Percentiles rank a stretch among this genome's conserved stretches.
Conservation (phyloP, 2,888 invertebrate genomes). For the Pachydiplax longipennis region DNA sequence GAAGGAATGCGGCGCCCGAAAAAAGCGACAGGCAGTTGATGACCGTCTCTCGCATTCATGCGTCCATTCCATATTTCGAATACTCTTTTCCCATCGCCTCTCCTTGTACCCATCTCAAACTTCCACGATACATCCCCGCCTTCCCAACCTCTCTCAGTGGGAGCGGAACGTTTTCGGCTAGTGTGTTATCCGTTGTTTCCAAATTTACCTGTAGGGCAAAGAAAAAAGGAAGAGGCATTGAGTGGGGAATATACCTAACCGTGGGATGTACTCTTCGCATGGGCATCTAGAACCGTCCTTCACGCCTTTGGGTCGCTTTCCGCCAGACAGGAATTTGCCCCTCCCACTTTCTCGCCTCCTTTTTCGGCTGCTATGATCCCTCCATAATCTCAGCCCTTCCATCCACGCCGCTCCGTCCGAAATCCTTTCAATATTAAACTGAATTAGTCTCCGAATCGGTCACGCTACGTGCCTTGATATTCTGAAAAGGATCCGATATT, state of each 20-base stretch:
- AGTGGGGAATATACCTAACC: not conserved
- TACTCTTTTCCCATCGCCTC: not conserved
- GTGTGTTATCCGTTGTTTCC: not conserved
- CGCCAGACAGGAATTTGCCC: not conserved
- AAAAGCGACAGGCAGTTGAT: not conserved
- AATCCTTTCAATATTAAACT: not conserved
- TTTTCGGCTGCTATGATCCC: not conserved
- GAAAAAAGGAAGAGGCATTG: not conserved
- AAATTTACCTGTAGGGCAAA: not conserved
- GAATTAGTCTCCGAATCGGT: not conserved
- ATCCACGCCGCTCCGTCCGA: not conserved
- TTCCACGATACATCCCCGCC: not conserved
- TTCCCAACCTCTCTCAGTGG: not conserved
- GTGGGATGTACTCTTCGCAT: not conserved
- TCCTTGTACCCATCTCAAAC: not conserved
- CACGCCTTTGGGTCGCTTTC: not conserved
- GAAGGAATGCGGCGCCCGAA: too few relatives aligned
- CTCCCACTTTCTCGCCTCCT: not conserved
- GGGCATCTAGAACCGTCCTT: not conserved
- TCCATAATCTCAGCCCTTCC: not conserved
- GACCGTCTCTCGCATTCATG: not conserved
- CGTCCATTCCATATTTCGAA: not conserved
- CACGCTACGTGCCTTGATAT: not conserved
- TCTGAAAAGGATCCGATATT: not conserved
- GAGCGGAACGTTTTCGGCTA: not conserved